Evolutionary conservation across 2,888 invertebrate genomes (phyloP).

Genomic region (Cataglyphis cursor): DNA sequence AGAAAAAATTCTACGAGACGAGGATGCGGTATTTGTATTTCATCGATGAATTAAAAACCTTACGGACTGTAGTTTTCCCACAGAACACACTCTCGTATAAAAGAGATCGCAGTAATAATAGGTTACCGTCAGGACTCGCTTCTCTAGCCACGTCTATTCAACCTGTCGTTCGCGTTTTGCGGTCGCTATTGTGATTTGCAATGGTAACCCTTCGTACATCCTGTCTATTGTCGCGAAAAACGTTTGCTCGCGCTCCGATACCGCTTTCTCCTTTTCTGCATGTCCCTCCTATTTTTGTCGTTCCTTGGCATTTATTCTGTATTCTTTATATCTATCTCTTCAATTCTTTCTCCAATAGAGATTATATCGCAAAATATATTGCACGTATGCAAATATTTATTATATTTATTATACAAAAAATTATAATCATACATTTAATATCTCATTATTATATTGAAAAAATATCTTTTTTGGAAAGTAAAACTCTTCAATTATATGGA

Average conservation of each 20-base stretch:
- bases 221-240: conserved; percentile 84
- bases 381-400: neutral
- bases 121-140: conserved; percentile 71
- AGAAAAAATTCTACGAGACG: conserved; percentile 3
- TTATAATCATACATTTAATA: neutral
- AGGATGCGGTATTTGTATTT: conserved; percentile 20
- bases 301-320: conserved; percentile 23
- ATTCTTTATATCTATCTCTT: conserved; percentile 31
- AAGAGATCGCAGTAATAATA: conserved; percentile 79
- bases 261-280: conserved; percentile 19
- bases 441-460: conserved; percentile 1
- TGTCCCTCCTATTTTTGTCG: conserved; percentile 29
- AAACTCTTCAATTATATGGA: neutral
- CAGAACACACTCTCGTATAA: conserved; percentile 68
- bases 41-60: conserved; percentile 62
- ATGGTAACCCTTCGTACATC: conserved; percentile 84
- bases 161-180: conserved; percentile 83
- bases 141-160: conserved; percentile 80
- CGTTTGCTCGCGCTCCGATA: conserved; percentile 41
- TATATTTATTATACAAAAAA: neutral
- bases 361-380: neutral
- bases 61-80: conserved; percentile 72
- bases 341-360: neutral
- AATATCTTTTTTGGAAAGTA: neutral
- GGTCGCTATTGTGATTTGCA: conserved; percentile 85